Evolutionary conservation across 2,797 vertebrate species (phyloP).

Genomic region (Neosilurus hyrtlii): DNA sequence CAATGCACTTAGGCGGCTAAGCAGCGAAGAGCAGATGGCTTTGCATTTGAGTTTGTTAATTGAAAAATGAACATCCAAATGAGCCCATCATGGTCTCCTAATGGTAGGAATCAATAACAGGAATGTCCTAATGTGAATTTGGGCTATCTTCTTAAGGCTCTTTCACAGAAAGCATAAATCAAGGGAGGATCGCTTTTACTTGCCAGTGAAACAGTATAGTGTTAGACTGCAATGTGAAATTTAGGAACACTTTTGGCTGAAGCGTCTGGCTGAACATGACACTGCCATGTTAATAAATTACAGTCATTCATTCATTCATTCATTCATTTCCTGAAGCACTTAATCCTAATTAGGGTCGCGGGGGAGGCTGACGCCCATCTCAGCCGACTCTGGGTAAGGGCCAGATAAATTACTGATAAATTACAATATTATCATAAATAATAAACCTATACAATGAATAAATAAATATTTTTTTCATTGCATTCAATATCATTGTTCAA

Average conservation of each 20-base stretch:
- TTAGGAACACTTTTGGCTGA: background rate
- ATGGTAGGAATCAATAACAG: constrained; percentile 54
- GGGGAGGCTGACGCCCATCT: no score
- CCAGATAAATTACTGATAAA: no score
- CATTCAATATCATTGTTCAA: no score
- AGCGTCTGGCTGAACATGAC: background rate
- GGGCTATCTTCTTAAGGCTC: constrained; percentile 21
- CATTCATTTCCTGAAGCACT: no score
- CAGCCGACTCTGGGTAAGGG: no score
- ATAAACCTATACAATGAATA: no score
- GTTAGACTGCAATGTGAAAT: background rate
- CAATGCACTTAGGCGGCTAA: constrained; percentile 35
- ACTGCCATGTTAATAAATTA: background rate
- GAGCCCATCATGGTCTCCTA: constrained; percentile 45
- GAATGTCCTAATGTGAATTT: constrained; percentile 42
- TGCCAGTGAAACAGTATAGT: background rate
- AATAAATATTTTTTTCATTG: no score
- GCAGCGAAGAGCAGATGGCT: constrained; percentile 22
- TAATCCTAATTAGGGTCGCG: no score
- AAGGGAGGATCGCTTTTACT: background rate
- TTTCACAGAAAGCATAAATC: constrained; percentile 3
- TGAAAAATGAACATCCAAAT: constrained; percentile 52
- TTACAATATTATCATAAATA: no score
- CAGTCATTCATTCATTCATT: no score
- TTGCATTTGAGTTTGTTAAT: constrained; percentile 45